A percentile compares a stretch with the other conserved stretches of the same genome.
These are phyloP conservation scores for Palythoa caribaeorum DNA, from an alignment of 92 coral and sea anemone genomes.

Conservation along the genomic window DNA sequence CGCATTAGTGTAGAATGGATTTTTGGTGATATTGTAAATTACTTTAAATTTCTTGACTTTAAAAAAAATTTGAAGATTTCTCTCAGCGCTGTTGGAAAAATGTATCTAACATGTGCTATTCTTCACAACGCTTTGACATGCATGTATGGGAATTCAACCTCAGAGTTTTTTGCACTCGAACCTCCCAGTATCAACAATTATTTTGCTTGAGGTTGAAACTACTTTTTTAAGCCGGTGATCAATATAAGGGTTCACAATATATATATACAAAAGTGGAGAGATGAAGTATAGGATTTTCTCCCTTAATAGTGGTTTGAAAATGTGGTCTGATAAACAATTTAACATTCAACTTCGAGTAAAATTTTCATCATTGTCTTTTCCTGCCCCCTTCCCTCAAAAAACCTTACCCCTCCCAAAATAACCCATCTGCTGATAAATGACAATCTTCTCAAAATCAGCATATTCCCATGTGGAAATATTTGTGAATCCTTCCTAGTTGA, in stretches of 20 bases:
- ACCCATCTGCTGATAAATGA: not conserved
- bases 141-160: no score
- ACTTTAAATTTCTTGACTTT: no score
- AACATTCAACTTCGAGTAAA: slow-evolving; percentile 10
- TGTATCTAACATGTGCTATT: no score
- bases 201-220: slow-evolving; percentile 1
- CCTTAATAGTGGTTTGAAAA: not conserved
- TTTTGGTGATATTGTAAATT: no score
- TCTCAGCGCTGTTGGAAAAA: no score
- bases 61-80: no score
- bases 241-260: slow-evolving; percentile 18
- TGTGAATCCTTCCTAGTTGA: no score
- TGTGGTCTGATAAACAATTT: slow-evolving; percentile 20
- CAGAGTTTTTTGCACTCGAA: no score
- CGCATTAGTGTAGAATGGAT: no score
- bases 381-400: slow-evolving; percentile 11
- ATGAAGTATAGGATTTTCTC: slow-evolving; percentile 10
- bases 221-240: not conserved
- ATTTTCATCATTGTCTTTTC: slow-evolving; percentile 18
- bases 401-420: slow-evolving; percentile 1
- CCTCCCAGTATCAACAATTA: not conserved
- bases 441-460: no score
- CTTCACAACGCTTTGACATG: no score
- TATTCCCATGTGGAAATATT: no score
- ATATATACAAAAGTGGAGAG: slow-evolving; percentile 17